A percentile compares a stretch with the other conserved stretches of the same genome.
phyloP scores from a whole-genome alignment of 2,113 vertebrate species.

The Malurus alboscapulatus region DNA sequence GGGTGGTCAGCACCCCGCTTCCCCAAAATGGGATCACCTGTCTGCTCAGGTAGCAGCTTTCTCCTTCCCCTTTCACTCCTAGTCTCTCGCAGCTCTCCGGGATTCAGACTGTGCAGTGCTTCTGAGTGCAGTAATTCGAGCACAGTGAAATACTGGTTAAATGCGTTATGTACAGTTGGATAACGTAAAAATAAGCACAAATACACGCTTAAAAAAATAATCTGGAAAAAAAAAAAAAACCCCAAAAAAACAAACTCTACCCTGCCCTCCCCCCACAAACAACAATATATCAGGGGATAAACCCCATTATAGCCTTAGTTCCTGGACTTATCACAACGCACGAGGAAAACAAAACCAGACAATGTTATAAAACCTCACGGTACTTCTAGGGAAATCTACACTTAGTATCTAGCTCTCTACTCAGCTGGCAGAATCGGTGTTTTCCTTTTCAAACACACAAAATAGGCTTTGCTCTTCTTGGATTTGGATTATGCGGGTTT shows the following conservation, averaged over 20 bases:
- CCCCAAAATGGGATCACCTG: conserved; percentile 69
- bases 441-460: conserved; percentile 69
- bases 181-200: conserved; percentile 72
- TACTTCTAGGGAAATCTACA: conserved; percentile 67
- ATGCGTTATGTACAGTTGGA: conserved; percentile 72
- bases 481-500: conserved; percentile 55
- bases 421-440: conserved; percentile 50
- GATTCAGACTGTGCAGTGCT: conserved; percentile 78
- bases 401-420: conserved; percentile 60
- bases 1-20: neutral
- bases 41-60: conserved; percentile 83
- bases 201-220: conserved; percentile 61
- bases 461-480: conserved; percentile 51
- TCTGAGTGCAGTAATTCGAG: conserved; percentile 87
- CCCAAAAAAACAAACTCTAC: neutral
- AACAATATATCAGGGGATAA: conserved; percentile 29
- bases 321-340: conserved; percentile 68
- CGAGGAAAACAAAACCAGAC: conserved; percentile 66
- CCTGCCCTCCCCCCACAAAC: neutral
- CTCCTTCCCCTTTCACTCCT: neutral
- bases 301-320: conserved; percentile 27
- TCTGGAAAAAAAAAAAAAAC: neutral
- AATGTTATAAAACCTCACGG: conserved; percentile 54
- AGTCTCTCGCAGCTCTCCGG: conserved; percentile 30
- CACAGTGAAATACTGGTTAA: conserved; percentile 86